Conservation (phyloP, 2,797 vertebrate genomes). For the Sebastiscus tertius region DNA sequence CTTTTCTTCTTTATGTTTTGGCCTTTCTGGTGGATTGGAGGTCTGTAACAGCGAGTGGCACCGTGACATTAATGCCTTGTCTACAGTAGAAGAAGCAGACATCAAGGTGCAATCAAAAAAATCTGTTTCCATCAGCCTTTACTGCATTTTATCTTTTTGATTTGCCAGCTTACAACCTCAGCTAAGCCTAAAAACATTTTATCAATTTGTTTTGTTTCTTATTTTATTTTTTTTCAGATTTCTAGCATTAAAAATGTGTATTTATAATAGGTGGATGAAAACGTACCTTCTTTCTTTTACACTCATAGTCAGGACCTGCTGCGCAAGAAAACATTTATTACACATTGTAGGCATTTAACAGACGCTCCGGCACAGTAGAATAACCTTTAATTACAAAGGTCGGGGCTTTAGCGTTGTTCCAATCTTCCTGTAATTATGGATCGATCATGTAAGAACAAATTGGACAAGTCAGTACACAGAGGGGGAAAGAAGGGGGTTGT, state of each 20-base stretch:
- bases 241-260: background rate
- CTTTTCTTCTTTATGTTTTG: background rate
- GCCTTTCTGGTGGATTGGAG: background rate
- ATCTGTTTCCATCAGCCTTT: background rate
- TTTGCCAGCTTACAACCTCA: background rate
- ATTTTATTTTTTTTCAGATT: background rate
- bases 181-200: background rate
- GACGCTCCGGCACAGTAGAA: background rate
- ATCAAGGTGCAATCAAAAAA: background rate
- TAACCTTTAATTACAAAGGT: constrained; percentile 36
- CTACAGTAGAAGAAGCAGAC: background rate
- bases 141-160: background rate
- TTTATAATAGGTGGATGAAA: background rate
- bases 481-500: background rate
- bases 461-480: background rate
- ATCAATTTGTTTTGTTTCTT: background rate
- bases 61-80: background rate
- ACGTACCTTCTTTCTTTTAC: background rate
- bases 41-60: background rate
- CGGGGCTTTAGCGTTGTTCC: background rate
- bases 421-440: background rate
- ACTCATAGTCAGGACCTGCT: background rate
- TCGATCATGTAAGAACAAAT: background rate
- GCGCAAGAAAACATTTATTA: background rate
- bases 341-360: background rate